Conservation (phyloP, 2,113 vertebrate species). For the Corythornis madagascariensis region DNA sequence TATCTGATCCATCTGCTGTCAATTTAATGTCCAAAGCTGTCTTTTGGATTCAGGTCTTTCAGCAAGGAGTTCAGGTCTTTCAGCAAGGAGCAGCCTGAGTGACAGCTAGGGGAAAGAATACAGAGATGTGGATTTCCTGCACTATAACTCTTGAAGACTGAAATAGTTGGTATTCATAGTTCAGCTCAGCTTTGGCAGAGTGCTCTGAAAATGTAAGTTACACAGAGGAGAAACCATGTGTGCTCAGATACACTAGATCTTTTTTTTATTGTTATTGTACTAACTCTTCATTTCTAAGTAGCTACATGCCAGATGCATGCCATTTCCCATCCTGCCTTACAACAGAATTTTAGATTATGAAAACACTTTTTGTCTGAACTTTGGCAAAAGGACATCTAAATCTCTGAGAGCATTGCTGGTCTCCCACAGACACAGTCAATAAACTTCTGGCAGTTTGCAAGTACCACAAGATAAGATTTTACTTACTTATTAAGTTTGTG, state of each 20-base stretch:
- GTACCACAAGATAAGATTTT: slow-evolving; percentile 15
- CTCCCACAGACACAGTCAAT: background rate
- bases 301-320: slow-evolving; percentile 21
- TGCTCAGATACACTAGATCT: slow-evolving; percentile 29
- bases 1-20: slow-evolving; percentile 48
- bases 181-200: slow-evolving; percentile 49
- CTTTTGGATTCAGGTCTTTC: slow-evolving; percentile 60
- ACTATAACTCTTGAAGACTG: slow-evolving; percentile 36
- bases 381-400: background rate
- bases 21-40: slow-evolving; percentile 57
- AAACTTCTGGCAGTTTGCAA: slow-evolving; percentile 18
- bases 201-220: slow-evolving; percentile 40
- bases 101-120: slow-evolving; percentile 37
- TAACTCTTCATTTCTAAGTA: slow-evolving; percentile 53
- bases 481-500: slow-evolving; percentile 24
- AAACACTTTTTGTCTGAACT: background rate
- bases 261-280: slow-evolving; percentile 43
- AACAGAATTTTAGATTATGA: slow-evolving; percentile 20
- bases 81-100: slow-evolving; percentile 25
- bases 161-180: slow-evolving; percentile 63
- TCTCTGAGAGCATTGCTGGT: background rate
- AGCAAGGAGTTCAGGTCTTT: slow-evolving; percentile 48
- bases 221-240: slow-evolving; percentile 32
- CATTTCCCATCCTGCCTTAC: background rate
- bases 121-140: slow-evolving; percentile 46